phyloP scores from a whole-genome alignment of 1,140 invertebrate species.

The Drosophila simulans region DNA sequence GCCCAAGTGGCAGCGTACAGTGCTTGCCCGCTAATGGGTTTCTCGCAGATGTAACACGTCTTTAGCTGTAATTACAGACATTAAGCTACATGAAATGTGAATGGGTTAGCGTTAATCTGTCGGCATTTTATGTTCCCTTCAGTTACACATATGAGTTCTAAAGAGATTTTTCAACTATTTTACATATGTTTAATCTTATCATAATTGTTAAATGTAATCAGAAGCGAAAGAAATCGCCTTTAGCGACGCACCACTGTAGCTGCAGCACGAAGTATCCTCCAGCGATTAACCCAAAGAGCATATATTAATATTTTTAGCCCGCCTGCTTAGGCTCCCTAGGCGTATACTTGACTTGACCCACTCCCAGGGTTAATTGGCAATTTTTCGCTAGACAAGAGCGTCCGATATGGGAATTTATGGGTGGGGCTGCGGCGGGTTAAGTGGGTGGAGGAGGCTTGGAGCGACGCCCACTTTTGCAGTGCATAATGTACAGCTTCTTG shows the following conservation, averaged over 20 bases:
- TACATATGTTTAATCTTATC: too few species aligned
- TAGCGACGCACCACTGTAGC: conserved; percentile 2
- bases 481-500: conserved; percentile 13
- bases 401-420: not conserved
- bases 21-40: conserved; percentile 1
- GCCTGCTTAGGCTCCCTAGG: conserved; percentile 10
- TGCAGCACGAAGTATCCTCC: not conserved
- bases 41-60: conserved; percentile 1
- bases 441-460: not conserved
- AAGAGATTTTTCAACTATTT: too few species aligned
- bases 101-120: not conserved
- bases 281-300: conserved; percentile 22
- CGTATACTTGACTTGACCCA: conserved; percentile 39
- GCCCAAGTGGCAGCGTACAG: conserved; percentile 21
- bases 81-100: too few species aligned
- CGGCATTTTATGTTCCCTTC: too few species aligned
- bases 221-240: too few species aligned
- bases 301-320: conserved; percentile 23
- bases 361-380: conserved; percentile 49
- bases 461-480: conserved; percentile 30
- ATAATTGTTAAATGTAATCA: too few species aligned
- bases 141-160: too few species aligned
- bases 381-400: conserved; percentile 32
- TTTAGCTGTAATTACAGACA: not conserved
- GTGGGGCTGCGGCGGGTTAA: conserved; percentile 5